Percentiles rank a stretch among this genome's conserved stretches.
Conservation (phyloP, 2,888 invertebrate genomes). For the Noctua janthe region DNA sequence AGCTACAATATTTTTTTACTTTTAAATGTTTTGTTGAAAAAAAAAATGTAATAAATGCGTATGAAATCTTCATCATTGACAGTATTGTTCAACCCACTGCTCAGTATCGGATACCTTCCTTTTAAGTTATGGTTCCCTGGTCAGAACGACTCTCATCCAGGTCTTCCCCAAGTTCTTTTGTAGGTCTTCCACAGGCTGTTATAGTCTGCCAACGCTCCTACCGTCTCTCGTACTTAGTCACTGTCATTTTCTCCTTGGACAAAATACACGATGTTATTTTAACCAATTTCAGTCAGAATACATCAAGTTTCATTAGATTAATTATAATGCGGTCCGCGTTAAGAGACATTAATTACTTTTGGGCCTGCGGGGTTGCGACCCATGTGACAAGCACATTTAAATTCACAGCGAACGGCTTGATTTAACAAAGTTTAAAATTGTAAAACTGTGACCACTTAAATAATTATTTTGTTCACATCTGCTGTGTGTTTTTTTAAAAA, state of each 20-base stretch:
- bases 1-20: no score
- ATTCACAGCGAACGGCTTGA: constrained; percentile 45
- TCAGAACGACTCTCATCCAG: neutral
- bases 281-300: constrained; percentile 27
- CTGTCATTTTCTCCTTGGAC: constrained; percentile 11
- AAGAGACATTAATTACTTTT: constrained; percentile 69
- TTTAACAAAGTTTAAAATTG: constrained; percentile 36
- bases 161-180: neutral
- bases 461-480: constrained; percentile 32
- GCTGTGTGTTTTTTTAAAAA: neutral
- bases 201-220: neutral
- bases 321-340: constrained; percentile 66
- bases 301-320: constrained; percentile 66
- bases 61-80: no score
- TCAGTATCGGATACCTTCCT: neutral
- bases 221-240: neutral
- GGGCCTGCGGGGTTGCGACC: constrained; percentile 47
- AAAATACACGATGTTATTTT: constrained; percentile 15
- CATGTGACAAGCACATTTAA: constrained; percentile 57
- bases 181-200: neutral
- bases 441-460: constrained; percentile 24
- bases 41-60: no score
- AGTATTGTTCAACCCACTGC: no score
- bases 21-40: no score
- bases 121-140: neutral